Base-by-base conservation (phyloP, 2,888 invertebrate genomes). In the Falcaria lacertinaria region DNA sequence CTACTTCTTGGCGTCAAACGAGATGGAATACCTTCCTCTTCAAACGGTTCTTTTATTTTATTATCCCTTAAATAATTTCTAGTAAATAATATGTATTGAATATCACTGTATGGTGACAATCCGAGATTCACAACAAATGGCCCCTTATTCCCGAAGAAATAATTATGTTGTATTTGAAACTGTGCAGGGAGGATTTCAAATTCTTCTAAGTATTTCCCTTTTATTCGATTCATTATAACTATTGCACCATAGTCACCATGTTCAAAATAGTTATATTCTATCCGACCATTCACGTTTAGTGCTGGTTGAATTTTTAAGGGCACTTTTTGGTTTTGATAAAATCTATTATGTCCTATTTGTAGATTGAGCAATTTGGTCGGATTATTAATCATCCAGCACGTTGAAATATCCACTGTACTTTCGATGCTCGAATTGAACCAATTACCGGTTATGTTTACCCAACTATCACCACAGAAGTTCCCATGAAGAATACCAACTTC, bases 361-460 rank as follows among this genome's bases (percentile, higher is more conserved):
- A 97, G 84, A 58, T 88, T 86, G 42, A 91, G 69, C 50, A 91
- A 85, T 40, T 91, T 89, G 0, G 79, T 69, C 15, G 90, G 89
- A 43, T 86, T 84, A 47, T 84, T 89, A 51, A 82, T 66, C 58
- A 83, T 90, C 95, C 96, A 97, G 78, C 97, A 98, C 0, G 97
- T 94, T 45, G 94, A 91, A 43, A 97, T 90, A 68, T 96, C 94
- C 19, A 98, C 83, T 1, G 95, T 96, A 47, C 94, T 94, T 62
- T 93, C 93, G 19, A 91, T 73, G 59, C 96, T 96, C 37, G 93
- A 92, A 57, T 94, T 95, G 74, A 98, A 97, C 78, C 91, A 92
- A 72, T 97, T 97, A n/a, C 95, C 95, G 0, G 96, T 97, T n/a
- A 98, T 91, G 75, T 98, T 98, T 0, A 98, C 93, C 86, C 94